These are phyloP conservation scores for Bombus ignitus DNA, from an alignment of 1,140 invertebrate genomes.

Conservation along the genomic window DNA sequence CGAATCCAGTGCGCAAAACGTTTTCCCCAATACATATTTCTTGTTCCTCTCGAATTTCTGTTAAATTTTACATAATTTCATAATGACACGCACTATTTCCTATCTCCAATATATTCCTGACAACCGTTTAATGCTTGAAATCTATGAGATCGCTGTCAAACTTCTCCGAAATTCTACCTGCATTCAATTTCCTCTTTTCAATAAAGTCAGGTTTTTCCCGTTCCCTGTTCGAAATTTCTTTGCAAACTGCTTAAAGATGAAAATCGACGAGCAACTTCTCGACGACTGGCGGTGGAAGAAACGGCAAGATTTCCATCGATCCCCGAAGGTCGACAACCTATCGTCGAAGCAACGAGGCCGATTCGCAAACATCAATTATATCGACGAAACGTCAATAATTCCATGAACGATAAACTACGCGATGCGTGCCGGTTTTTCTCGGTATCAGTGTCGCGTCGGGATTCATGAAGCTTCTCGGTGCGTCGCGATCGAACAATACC, in stretches of 20 bases:
- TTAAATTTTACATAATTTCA: neutral
- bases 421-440: conserved; percentile 68
- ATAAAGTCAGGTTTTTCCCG: neutral
- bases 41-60: neutral
- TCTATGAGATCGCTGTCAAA: neutral
- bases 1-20: too few species aligned
- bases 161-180: neutral
- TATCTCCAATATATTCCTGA: neutral
- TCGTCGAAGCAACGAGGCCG: conserved; percentile 58
- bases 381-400: conserved; percentile 69
- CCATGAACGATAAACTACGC: conserved; percentile 71
- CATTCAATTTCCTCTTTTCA: too few species aligned
- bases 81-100: too few species aligned
- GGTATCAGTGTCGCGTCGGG: conserved; percentile 35
- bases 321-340: neutral
- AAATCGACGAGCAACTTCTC: too few species aligned
- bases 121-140: too few species aligned
- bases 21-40: neutral
- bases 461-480: conserved; percentile 22
- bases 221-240: neutral
- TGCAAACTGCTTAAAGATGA: too few species aligned
- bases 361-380: conserved; percentile 75
- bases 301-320: neutral
- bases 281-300: neutral
- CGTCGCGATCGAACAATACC: conserved; percentile 32